A percentile compares a stretch with the other conserved stretches of the same genome.
Evolutionary conservation across 2,888 invertebrate genomes (phyloP).

Genomic region (Lasioglossum morio): DNA sequence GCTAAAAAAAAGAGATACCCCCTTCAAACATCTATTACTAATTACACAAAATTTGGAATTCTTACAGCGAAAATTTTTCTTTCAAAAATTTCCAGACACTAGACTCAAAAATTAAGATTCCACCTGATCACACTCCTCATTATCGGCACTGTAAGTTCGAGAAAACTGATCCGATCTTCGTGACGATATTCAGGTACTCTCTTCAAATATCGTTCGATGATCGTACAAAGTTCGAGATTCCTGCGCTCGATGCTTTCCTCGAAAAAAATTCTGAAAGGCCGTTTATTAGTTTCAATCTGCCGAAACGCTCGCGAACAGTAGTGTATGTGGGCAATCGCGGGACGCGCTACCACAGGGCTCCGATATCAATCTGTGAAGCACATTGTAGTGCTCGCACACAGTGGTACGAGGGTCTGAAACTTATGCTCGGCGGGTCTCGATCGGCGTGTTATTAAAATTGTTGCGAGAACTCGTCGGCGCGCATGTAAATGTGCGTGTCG

Average conservation of each 20-base stretch:
- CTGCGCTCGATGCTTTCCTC: background rate
- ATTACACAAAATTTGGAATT: background rate
- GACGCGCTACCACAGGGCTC: conserved; percentile 9
- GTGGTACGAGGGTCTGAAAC: conserved; percentile 31
- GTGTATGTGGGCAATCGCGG: background rate
- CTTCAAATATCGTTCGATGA: background rate
- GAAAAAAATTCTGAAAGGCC: background rate
- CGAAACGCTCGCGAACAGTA: background rate
- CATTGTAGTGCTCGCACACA: background rate
- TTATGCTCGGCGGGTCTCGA: conserved; percentile 49
- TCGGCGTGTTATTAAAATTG: conserved; percentile 62
- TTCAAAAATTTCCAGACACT: background rate
- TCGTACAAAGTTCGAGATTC: background rate
- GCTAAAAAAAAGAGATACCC: no score
- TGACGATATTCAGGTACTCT: background rate
- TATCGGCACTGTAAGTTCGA: background rate
- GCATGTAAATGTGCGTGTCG: conserved; percentile 32
- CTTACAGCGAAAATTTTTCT: background rate
- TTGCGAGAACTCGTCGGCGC: conserved; percentile 41
- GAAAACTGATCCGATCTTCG: background rate
- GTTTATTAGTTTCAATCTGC: background rate
- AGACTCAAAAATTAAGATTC: background rate
- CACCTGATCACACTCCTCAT: background rate
- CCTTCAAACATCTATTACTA: background rate
- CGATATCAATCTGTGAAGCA: conserved; percentile 46